A percentile compares a stretch with the other conserved stretches of the same genome.
These are phyloP conservation scores for Melitaea cinxia DNA, from an alignment of 1,140 invertebrate genomes.

Conservation along the genomic window DNA sequence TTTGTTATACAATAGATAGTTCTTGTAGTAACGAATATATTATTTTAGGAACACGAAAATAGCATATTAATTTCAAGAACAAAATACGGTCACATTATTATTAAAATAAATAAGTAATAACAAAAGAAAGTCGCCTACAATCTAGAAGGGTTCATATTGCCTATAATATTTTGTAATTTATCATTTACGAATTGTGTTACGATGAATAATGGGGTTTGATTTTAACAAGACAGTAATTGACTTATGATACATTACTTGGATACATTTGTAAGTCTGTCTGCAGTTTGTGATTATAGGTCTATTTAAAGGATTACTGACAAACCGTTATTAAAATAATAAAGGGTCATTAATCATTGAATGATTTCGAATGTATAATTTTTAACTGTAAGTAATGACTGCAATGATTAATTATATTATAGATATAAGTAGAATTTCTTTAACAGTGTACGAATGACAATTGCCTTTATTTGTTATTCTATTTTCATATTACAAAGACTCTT, in stretches of 20 bases:
- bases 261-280: slow-evolving; percentile 15
- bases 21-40: too few relatives aligned
- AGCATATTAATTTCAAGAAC: too few relatives aligned
- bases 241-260: too few relatives aligned
- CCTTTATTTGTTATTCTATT: too few relatives aligned
- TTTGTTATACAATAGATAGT: too few relatives aligned
- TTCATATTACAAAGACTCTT: too few relatives aligned
- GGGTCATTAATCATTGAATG: slow-evolving; percentile 25
- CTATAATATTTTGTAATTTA: not conserved
- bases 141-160: not conserved
- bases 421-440: not conserved
- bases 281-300: slow-evolving; percentile 19
- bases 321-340: slow-evolving; percentile 17
- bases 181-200: slow-evolving; percentile 1
- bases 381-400: not conserved
- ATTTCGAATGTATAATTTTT: not conserved
- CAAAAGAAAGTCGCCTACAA: not conserved
- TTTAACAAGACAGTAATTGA: slow-evolving; percentile 26
- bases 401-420: too few relatives aligned
- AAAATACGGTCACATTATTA: not conserved
- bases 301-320: slow-evolving; percentile 7
- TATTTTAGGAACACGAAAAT: too few relatives aligned
- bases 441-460: too few relatives aligned
- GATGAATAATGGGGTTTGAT: not conserved
- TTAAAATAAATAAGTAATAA: not conserved